Evolutionary conservation across 2,113 vertebrate genomes (phyloP).

Genomic region (Gobius niger): DNA sequence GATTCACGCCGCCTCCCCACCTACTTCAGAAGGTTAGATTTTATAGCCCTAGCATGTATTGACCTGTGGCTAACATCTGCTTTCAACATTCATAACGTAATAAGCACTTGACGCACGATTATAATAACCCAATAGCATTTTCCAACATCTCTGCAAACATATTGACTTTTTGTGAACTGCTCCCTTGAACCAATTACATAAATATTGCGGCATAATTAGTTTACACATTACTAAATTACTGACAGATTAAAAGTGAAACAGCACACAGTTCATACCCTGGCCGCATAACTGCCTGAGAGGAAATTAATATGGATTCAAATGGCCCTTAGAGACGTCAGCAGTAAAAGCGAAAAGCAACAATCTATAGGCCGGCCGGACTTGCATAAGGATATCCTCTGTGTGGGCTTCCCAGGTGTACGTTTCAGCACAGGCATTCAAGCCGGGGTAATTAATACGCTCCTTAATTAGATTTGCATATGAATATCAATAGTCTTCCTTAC

Average conservation of each 20-base stretch:
- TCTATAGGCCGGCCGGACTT: conserved; percentile 87
- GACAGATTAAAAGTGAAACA: conserved; percentile 99
- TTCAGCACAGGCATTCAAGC: conserved; percentile 68
- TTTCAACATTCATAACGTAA: conserved; percentile 87
- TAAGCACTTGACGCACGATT: conserved; percentile 86
- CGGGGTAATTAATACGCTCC: conserved; percentile 72
- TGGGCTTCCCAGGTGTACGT: conserved; percentile 79
- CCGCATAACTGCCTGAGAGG: conserved; percentile 97
- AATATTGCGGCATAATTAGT: conserved; percentile 99
- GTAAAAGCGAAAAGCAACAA: conserved; percentile 84
- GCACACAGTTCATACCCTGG: conserved; percentile 92
- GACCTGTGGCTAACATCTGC: conserved; percentile 77
- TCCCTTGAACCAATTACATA: conserved; percentile 94
- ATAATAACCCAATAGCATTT: conserved; percentile 87
- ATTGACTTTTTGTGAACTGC: conserved; percentile 94
- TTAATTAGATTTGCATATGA: conserved; percentile 78
- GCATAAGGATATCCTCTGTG: conserved; percentile 89
- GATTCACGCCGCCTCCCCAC: conserved; percentile 33
- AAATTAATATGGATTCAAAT: conserved; percentile 99
- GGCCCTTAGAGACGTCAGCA: conserved; percentile 89
- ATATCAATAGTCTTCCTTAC: conserved; percentile 50
- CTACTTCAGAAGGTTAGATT: conserved; percentile 72
- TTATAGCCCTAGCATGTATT: conserved; percentile 74
- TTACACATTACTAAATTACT: conserved; percentile 99
- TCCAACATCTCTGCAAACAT: conserved; percentile 89